These are phyloP conservation scores for Caenorhabditis inopinata DNA, from an alignment of 1,140 invertebrate species.

Conservation along the genomic window DNA sequence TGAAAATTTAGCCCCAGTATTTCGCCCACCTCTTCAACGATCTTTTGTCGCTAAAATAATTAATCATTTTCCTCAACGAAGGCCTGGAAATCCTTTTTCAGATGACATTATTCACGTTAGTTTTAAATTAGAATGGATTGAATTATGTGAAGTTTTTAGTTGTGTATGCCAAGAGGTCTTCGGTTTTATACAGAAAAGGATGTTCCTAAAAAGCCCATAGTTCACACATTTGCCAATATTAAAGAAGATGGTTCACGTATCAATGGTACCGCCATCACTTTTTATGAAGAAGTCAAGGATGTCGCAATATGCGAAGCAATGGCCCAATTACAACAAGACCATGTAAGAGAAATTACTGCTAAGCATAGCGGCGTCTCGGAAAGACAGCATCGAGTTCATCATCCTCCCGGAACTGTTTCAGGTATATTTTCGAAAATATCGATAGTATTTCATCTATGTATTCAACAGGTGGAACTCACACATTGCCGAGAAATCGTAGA, in stretches of 20 bases:
- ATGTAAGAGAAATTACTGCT: slow-evolving; percentile 48
- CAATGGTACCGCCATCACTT: slow-evolving; percentile 89
- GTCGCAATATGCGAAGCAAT: slow-evolving; percentile 62
- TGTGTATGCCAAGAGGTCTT: slow-evolving; percentile 88
- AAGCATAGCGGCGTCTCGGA: slow-evolving; percentile 30
- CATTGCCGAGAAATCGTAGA: slow-evolving; percentile 68
- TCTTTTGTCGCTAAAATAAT: slow-evolving; percentile 90
- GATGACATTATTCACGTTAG: slow-evolving; percentile 87
- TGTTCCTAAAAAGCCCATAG: slow-evolving; percentile 77
- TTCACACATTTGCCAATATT: slow-evolving; percentile 95
- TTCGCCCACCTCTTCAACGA: slow-evolving; percentile 83
- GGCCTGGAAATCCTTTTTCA: slow-evolving; percentile 71
- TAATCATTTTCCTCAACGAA: slow-evolving; percentile 79
- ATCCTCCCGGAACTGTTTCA: slow-evolving; percentile 72
- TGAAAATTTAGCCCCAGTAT: slow-evolving; percentile 61
- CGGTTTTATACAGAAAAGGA: slow-evolving; percentile 91
- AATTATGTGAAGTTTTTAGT: slow-evolving; percentile 70
- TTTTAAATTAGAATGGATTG: slow-evolving; percentile 3
- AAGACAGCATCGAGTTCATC: slow-evolving; percentile 44
- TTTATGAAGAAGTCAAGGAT: slow-evolving; percentile 75
- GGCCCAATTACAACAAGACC: slow-evolving; percentile 50
- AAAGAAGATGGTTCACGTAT: slow-evolving; percentile 88
- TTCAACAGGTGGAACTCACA: slow-evolving; percentile 72
- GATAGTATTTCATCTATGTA: background rate
- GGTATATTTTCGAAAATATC: slow-evolving; percentile 71